Base-by-base conservation (phyloP, 2,113 vertebrate genomes). In the Rhea pennata region DNA sequence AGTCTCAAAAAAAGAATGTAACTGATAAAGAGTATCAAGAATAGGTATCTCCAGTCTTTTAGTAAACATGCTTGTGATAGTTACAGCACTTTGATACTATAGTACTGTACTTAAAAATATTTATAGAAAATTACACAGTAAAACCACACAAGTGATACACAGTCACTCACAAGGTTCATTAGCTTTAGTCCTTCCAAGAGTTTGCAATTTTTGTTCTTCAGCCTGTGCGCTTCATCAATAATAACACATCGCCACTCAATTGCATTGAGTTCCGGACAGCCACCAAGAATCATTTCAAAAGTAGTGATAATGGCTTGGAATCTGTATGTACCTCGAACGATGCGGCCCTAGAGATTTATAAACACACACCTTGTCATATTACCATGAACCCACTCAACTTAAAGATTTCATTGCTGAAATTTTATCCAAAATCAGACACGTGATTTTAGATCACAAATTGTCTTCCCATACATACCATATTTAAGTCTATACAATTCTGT, bases 181-280 rank as follows among this genome's bases (percentile, higher is more conserved):
- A 99, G 98, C 97, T 99, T 99, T 80, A 99, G 98, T 94, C 99
- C 99, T 96, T 99, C 99, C 58, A 99, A 97, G 93, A 99, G 98
- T 97, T 99, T 99, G 98, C 99, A 99, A 96, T 99, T 99, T 98
- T 99, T 99, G 98, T 99, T 99, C 98, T 99, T 99, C 96, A 99
- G 98, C 36, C 99, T 98, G 97, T 99, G 99, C 81, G 99, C 99
- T 96, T 99, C 99, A 88, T 99, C 99, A 89, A 99, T 99, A 96
- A 99, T 99, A 83, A 99, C 99, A 14, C 99, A 99, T 13, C 99
- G 98, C 99, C 99, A 99, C 31, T 99, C 99, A 73, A 99, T 99
- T 48, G 99, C 99, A 94, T 99, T 99, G 94, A 99, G 98, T 87
- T 99, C 99, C 20, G 99, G 99, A 96, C 99, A 99, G 80, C 99